These are phyloP conservation scores for Cephus pygmeus DNA, from an alignment of 2,888 invertebrate species.

Conservation along the genomic window DNA sequence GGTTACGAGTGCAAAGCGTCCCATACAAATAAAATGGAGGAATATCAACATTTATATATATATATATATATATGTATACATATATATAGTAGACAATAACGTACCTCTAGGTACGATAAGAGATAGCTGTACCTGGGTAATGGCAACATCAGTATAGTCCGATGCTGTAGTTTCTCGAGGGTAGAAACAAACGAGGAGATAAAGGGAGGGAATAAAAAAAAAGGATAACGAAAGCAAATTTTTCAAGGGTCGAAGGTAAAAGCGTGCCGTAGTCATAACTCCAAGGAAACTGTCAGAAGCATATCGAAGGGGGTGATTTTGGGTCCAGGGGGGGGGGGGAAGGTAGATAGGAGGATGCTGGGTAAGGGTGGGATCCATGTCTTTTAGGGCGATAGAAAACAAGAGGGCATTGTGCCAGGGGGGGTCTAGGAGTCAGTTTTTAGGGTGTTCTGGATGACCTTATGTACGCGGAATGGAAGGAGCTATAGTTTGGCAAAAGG, in stretches of 20 bases:
- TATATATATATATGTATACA: neutral
- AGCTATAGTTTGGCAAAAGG: neutral
- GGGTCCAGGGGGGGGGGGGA: neutral
- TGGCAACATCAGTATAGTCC: neutral
- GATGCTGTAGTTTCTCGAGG: neutral
- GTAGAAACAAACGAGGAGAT: neutral
- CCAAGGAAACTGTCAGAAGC: constrained; percentile 9
- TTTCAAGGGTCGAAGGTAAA: constrained; percentile 7
- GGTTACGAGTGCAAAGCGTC: neutral
- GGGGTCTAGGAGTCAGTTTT: neutral
- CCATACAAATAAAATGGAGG: neutral
- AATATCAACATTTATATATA: neutral
- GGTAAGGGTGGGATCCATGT: neutral
- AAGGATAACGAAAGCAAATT: constrained; percentile 21
- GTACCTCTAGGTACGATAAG: neutral
- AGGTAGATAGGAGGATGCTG: neutral
- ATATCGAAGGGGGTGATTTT: neutral
- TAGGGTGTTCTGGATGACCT: constrained; percentile 3
- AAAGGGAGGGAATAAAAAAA: neutral
- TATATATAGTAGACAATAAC: neutral
- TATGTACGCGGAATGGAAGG: neutral
- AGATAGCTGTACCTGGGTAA: neutral
- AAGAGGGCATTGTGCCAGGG: neutral
- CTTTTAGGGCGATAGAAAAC: neutral
- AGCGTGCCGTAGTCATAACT: constrained; percentile 1